These are phyloP conservation scores for Clarias batrachus DNA, from an alignment of 2,113 vertebrate genomes.

Conservation along the genomic window DNA sequence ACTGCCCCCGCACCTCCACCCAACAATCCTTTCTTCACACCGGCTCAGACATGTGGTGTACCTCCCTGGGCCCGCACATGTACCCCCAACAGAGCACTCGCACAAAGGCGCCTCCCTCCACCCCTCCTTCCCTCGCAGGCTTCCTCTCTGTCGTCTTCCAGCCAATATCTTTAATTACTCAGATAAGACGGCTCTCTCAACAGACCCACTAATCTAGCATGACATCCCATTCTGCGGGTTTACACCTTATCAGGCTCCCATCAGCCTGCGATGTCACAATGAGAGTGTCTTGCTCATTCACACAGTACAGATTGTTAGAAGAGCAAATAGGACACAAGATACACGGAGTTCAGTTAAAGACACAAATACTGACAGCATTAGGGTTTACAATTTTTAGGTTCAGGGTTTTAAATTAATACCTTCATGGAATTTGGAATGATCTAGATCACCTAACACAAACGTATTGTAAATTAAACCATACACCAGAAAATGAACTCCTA, in stretches of 20 bases:
- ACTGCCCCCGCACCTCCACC: conserved; percentile 29
- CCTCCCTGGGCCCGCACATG: conserved; percentile 46
- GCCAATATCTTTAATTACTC: conserved; percentile 54
- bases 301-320: neutral
- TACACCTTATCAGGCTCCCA: conserved; percentile 6
- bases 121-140: conserved; percentile 15
- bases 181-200: conserved; percentile 41
- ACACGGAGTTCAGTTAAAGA: neutral
- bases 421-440: conserved; percentile 16
- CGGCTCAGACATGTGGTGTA: conserved; percentile 49
- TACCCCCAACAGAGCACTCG: conserved; percentile 41
- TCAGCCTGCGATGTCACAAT: neutral
- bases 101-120: conserved; percentile 43
- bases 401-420: neutral
- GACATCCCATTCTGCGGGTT: neutral
- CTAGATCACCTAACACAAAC: conserved; percentile 15
- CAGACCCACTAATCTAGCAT: conserved; percentile 36
- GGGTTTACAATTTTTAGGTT: no score
- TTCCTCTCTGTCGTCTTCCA: conserved; percentile 31
- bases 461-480: conserved; percentile 46
- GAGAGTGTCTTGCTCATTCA: neutral
- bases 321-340: neutral
- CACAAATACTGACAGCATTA: neutral
- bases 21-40: conserved; percentile 45
- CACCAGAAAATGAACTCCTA: conserved; percentile 26